Evolutionary conservation across 1,140 invertebrate genomes (phyloP), one percentile per base, ranked within the genome.

Genomic region (Rhopalosiphum maidis): DNA sequence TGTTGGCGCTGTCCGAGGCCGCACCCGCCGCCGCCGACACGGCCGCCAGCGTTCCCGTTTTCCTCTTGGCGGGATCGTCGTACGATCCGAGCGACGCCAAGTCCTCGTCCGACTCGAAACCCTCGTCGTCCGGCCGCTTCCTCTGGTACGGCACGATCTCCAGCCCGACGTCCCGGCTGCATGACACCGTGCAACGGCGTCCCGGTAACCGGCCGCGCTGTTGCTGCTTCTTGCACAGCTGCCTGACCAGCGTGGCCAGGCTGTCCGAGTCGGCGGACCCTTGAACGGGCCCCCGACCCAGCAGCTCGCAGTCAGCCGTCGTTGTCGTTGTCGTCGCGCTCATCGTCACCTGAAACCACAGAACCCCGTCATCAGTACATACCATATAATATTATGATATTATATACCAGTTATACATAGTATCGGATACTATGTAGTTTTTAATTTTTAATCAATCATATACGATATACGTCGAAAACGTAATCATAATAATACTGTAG

Each of bases 51-150:
- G 51, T 93, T 93, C 82, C 90, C 89, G 68, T 86, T 87, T 51
- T 94, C 86, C 82, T 91, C 43, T 92, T 94, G 46, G 35, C 43
- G 2, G 93, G 94, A 48, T 94, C 94, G 23, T 94, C 94, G 30
- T 93, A 93, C 25, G 94, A 94, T 11, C 94, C 93, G n/a, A 94
- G 91, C 22, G 94, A 94, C 11, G 94, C 90, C 6, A 94, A 60
- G 51, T 94, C 94, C 23, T 94, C 94, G 89, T 94, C 94, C 25
- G 94, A 94, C 54, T 94, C 94, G 83, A 94, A 94, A 3, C 94
- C 94, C 51, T 94, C 94, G 90, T 94, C 94, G 54, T 94, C 94
- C 4, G 83, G 89, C 23, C 87, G 37, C 92, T 89, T n/a, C 60
- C 91, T 46, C 35, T 93, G 91, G 25, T 86, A 85, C 41, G 93